Base-by-base conservation (phyloP, 2,797 vertebrate genomes). In the Epinephelus awoara region DNA sequence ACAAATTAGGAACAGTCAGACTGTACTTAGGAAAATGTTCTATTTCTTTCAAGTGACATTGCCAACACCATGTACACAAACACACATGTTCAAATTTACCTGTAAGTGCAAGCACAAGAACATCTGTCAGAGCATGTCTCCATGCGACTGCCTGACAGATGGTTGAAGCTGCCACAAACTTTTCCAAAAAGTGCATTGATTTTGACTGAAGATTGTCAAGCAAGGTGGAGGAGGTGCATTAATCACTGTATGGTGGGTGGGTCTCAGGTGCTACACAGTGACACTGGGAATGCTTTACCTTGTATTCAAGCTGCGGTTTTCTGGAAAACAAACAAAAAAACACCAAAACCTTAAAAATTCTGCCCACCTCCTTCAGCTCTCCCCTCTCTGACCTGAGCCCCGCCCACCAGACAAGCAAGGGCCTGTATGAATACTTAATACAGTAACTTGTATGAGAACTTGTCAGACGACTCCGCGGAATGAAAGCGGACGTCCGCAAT, bases 101-200 rank as follows among this genome's bases (percentile, higher is more conserved):
- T 75, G 74, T 69, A 75, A 67, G 58, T 47, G 63, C 80, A 78
- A 79, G 64, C 44, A 57, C 61, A 27, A 77, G 64, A 27, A 58
- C 42, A 67, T 77, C 47, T 77, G 72, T 87, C 79, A 50, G 56
- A 83, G 80, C 82, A 83, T 80, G 89, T 82, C 79, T 82, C 61
- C 67, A 77, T 67, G 69, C 55, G 91, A 83, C 85, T 82, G 69
- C 54, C 75, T 89, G 90, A 90, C 88, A 93, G 89, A 91, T 85
- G 78, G 85, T 75, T 85, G 87, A 92, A 82, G 85, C 72, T 79
- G 83, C 71, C 68, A 42, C 66, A 85, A 84, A 75, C 57, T 34
- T 86, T 89, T 92, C 79, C 82, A 83, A 72, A 63, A 92, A 77
- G 82, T 85, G 65, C 70, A 77, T 63, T 91, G 44, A 83, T 85